These are phyloP conservation scores for Benitochromis conjunctus DNA, from an alignment of 2,113 vertebrate species.

Conservation along the genomic window DNA sequence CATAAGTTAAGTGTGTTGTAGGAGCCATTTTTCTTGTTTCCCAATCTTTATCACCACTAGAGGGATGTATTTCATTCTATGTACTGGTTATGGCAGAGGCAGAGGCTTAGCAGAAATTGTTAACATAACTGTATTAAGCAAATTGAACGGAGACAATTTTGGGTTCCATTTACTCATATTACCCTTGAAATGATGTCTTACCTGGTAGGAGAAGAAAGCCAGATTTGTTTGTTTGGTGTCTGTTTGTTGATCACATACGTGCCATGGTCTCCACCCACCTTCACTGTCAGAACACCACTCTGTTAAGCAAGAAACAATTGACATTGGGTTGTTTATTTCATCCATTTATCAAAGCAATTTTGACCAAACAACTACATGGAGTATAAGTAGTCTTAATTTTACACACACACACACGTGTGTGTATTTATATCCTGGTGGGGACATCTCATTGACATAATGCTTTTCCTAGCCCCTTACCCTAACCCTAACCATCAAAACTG, in stretches of 20 bases:
- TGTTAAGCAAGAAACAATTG: slow-evolving; percentile 33
- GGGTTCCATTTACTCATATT: background rate
- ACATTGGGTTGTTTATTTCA: background rate
- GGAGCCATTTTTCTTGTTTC: no score
- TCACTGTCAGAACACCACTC: slow-evolving; percentile 90
- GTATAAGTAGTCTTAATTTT: background rate
- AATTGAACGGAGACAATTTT: background rate
- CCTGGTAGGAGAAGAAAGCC: slow-evolving; percentile 95
- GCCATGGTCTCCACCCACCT: slow-evolving; percentile 82
- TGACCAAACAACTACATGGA: background rate
- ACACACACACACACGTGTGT: no score
- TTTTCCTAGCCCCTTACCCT: no score
- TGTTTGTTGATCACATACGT: slow-evolving; percentile 98
- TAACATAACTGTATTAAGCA: background rate
- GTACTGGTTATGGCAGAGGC: no score
- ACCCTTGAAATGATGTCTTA: slow-evolving; percentile 15
- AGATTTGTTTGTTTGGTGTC: slow-evolving; percentile 93
- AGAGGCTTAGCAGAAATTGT: background rate
- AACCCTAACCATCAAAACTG: no score
- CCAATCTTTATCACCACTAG: no score
- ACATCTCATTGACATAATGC: no score
- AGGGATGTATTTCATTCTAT: no score
- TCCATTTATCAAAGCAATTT: background rate
- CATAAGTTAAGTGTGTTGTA: no score
- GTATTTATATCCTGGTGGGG: no score